Base-by-base conservation (phyloP, 2,113 vertebrate genomes). In the Leuciscus idus region DNA sequence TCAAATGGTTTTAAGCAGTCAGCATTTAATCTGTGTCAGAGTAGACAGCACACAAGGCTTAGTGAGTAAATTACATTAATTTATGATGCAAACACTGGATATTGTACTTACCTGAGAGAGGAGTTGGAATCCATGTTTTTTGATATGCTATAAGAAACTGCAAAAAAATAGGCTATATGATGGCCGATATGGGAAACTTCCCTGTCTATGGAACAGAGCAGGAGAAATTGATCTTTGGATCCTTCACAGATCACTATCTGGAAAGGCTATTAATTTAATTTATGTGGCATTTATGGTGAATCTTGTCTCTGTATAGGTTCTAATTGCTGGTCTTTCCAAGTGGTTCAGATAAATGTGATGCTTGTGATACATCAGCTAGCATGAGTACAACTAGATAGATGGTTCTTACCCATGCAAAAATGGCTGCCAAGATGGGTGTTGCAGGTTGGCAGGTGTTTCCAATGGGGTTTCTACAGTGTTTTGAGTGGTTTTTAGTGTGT, bases 1-100 rank as follows among this genome's bases (percentile, higher is more conserved):
- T 73, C 43, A 28, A 30, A 52, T 84, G 50, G 62, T 66, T 87
- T 83, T 83, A 77, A 83, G 68, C 46, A 78, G 61, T 46, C 64
- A 61, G 52, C 50, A 21, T 79, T 77, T 79, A 80, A 59, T 80
- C 36, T 70, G 39, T 78, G 57, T 59, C 33, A 80, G 46, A 79
- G 13, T 39, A 28, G 59, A 70, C 76, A 39, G 48, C 59, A 21
- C 28, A 39, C 30, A 30, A 64, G 59, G 46, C 28, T 55, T 57
- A 78, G 23, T 52, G 43, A 70, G 62, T 79, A 81, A 85, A 81
- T 50, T 0, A 17, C 13, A 80, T 79, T 55, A 57, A 83, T 39
- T 83, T 23, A 84, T 57, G 64, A 70, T 72, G 19, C 28, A 55
- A 19, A 72, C 62, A 36, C 11, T 30, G 21, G 46, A 70, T 83